Evolutionary conservation across 2,888 invertebrate genomes (phyloP), one percentile per base, ranked within the genome.

Genomic region (Hypomecis atomaria): DNA sequence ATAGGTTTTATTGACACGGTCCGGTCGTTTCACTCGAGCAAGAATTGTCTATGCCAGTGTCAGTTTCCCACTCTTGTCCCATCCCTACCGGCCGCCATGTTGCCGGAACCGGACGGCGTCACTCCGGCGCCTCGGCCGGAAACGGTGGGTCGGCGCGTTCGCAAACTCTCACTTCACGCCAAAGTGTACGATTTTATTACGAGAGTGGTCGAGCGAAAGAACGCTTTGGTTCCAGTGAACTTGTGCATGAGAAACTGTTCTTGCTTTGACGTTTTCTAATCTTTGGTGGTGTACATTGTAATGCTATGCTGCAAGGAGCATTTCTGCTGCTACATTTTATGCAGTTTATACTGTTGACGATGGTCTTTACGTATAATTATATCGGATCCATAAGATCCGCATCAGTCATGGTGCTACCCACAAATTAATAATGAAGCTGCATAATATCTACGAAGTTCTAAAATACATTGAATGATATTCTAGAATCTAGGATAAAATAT

Each of bases 41-140:
- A 59, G 40, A 52, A 64, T 23, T 23, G 23, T 23, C 23, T 23
- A 3, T 59, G 66, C 60, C 63, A 61, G 63, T 66, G 52, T 50
- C 59, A 66, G 65, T 70, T 70, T 61, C 55, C 65, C 66, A 67
- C 52, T 42, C 38, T 34, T 57, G 44, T 67, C 71, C 61, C 72
- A 71, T 66, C 70, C 59, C 71, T 72, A 66, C 56, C 36, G 52
- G 69, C 76, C 55, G 55, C 59, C 60, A 56, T 74, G 67, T 70
- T 71, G 60, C 75, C 77, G 79, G 79, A 76, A 83, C 85, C 86
- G 88, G 89, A 85, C 88, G 89, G 88, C 88, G 89, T 82, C 89
- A 77, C 67, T 74, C 68, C 85, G 89, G 85, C 89, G 89, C 89
- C 89, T 78, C 75, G 71, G 69, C 78, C 82, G 85, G 83, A 84